Percentiles rank a stretch among this genome's conserved stretches.
These are phyloP conservation scores for Myiotriccus ornatus DNA, from an alignment of 2,797 vertebrate species.

Conservation along the genomic window DNA sequence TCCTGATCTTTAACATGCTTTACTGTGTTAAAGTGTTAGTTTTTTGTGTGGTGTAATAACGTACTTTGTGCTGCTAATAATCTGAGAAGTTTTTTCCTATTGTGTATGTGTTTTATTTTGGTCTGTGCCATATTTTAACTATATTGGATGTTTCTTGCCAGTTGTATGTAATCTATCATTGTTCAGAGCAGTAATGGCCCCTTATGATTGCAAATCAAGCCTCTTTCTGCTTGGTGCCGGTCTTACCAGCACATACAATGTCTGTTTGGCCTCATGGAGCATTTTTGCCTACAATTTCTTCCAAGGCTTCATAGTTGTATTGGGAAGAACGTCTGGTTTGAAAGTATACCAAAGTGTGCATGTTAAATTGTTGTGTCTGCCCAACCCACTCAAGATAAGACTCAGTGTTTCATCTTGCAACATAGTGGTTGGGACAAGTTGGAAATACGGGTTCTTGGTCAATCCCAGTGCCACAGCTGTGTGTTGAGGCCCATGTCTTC, in stretches of 20 bases:
- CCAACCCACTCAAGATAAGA: not conserved
- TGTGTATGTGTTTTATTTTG: not conserved
- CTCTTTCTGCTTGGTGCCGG: not conserved
- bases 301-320: not conserved
- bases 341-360: not conserved
- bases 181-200: not conserved
- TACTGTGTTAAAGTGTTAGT: not conserved
- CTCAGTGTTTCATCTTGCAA: not conserved
- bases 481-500: not conserved
- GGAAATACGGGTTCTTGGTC: not conserved
- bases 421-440: not conserved
- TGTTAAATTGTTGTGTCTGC: not conserved
- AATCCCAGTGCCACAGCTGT: not conserved
- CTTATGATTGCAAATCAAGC: not conserved
- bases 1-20: not conserved
- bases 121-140: not conserved
- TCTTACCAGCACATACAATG: not conserved
- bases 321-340: not conserved
- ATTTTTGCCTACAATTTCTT: not conserved
- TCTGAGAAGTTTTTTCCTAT: not conserved
- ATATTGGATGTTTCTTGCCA: not conserved
- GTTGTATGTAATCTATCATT: not conserved
- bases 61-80: not conserved
- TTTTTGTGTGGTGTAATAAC: not conserved
- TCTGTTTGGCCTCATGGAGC: not conserved